phyloP scores from a whole-genome alignment of 2,113 vertebrate genomes.

The Benthochromis sp. region DNA sequence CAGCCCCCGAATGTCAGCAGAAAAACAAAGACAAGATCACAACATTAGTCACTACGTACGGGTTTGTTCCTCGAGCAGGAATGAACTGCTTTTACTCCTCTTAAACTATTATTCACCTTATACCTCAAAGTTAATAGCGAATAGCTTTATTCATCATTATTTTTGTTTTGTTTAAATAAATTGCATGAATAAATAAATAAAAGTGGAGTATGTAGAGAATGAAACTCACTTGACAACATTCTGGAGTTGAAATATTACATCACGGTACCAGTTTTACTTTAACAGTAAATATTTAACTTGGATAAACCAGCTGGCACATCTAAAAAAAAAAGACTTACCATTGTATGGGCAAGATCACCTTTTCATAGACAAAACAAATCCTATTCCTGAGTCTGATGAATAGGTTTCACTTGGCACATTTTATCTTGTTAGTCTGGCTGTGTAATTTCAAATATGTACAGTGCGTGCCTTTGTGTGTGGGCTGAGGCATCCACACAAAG shows the following conservation, averaged over 20 bases:
- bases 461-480: background rate
- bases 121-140: background rate
- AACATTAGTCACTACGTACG: slow-evolving; percentile 3
- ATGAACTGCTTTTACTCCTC: slow-evolving; percentile 4
- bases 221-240: background rate
- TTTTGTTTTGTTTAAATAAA: background rate
- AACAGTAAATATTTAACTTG: background rate
- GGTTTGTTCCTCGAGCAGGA: slow-evolving; percentile 34
- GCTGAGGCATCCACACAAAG: background rate
- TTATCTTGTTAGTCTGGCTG: background rate
- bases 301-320: background rate
- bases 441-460: background rate
- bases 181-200: background rate
- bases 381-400: background rate
- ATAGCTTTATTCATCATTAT: background rate
- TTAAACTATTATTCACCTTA: background rate
- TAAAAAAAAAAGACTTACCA: background rate
- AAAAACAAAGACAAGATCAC: slow-evolving; percentile 48
- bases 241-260: background rate
- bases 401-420: background rate
- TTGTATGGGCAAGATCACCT: background rate
- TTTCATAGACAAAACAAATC: background rate
- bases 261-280: background rate
- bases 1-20: slow-evolving; percentile 62
- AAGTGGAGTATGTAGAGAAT: background rate